phyloP scores from a whole-genome alignment of 2,113 vertebrate genomes.

The Eretmochelys imbricata region DNA sequence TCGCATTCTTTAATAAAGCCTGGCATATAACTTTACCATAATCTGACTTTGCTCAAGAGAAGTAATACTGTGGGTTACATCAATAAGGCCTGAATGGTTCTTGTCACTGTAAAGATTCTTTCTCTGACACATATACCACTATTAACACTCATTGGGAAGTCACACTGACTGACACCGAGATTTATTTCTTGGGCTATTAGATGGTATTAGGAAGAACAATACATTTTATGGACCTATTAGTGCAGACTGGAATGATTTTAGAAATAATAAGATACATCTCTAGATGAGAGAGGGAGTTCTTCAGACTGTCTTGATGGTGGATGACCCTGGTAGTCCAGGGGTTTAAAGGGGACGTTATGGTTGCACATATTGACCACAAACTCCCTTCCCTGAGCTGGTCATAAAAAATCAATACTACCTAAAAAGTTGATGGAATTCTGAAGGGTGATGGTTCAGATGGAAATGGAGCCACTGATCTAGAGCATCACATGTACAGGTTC shows the following conservation, averaged over 20 bases:
- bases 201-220: neutral
- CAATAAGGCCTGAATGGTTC: constrained; percentile 21
- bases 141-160: neutral
- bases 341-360: neutral
- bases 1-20: constrained; percentile 44
- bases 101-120: neutral
- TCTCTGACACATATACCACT: neutral
- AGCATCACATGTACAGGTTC: neutral
- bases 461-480: neutral
- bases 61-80: neutral
- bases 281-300: neutral
- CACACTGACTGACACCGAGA: neutral
- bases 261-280: neutral
- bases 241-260: neutral
- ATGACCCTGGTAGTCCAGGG: neutral
- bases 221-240: neutral
- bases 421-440: neutral
- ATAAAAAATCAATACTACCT: neutral
- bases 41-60: constrained; percentile 51
- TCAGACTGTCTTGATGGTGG: neutral
- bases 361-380: neutral
- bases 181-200: neutral
- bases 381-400: neutral
- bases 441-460: neutral
- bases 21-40: constrained; percentile 13